Evolutionary conservation across 1,140 invertebrate species (phyloP), one percentile per base, ranked within the genome.

Genomic region (Drosophila nasuta): DNA sequence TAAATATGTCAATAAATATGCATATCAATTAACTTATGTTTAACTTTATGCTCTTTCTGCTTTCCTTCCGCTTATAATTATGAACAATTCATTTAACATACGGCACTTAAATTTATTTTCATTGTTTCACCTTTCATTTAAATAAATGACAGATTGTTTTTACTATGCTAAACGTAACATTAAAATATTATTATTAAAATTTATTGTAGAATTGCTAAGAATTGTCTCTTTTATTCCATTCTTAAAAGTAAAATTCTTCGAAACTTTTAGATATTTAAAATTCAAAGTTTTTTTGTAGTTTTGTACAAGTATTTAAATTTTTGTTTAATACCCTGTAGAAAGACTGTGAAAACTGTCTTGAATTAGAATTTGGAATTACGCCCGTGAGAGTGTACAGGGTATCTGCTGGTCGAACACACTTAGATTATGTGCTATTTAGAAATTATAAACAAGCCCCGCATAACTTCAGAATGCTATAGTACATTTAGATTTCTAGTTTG

Each of bases 1-100:
- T 63, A 63, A 56, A n/a, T 69, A 63, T 65, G 41, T 63, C 56
- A 75, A 63, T 73, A 56, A 38, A 28, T 56, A 57, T 58, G 77
- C 62, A 60, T 59, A 60, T 57, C 66, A 72, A 80, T 81, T 71
- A 76, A 66, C 41, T 63, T 71, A 58, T 30, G n/a, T 62, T n/a
- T 52, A 13, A 13, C 15, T 71, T 48, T 52, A 1, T 41, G 15
- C n/a, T 10, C 11, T 57, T 62, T 13, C 6, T 8, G 11, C 38
- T 45, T 58, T n/a, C 0, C 6, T 38, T 43, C 11, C 11, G 3
- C 17, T 35, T 66, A 59, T 3, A 51, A 33, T 41, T 59, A 66
- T 58, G 43, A 73, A 73, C 46, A 64, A 35, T 64, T 51, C 20
- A 28, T 66, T 57, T 54, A 52, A 70, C 74, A 68, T 63, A 43